A percentile compares a stretch with the other conserved stretches of the same genome.
Conservation (phyloP, 1,140 invertebrate species). For the Eupeodes corollae region DNA sequence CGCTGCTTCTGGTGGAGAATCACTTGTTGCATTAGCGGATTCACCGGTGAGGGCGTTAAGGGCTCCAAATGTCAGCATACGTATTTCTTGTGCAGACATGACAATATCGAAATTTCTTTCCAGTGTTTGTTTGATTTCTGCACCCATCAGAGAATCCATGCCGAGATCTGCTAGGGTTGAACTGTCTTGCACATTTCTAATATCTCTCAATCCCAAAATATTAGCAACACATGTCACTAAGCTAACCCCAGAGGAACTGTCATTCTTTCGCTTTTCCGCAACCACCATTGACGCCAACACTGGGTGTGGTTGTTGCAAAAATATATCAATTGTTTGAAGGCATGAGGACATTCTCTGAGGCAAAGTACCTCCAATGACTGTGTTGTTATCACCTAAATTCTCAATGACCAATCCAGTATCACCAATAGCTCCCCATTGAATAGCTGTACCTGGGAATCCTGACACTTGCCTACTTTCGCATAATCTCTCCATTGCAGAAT, state of each 20-base stretch:
- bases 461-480: constrained; percentile 70
- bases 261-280: constrained; percentile 56
- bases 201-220: constrained; percentile 74
- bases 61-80: constrained; percentile 62
- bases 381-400: constrained; percentile 78
- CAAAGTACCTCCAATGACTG: constrained; percentile 80
- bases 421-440: constrained; percentile 97
- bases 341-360: constrained; percentile 88
- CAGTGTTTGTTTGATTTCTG: constrained; percentile 93
- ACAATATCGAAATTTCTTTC: constrained; percentile 85
- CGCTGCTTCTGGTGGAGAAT: constrained; percentile 10
- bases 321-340: constrained; percentile 70
- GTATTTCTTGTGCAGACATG: constrained; percentile 81
- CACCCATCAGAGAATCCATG: constrained; percentile 96
- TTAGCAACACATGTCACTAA: constrained; percentile 67
- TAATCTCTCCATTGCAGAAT: constrained; percentile 92
- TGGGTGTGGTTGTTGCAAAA: constrained; percentile 77
- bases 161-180: constrained; percentile 82
- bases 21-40: constrained; percentile 16
- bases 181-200: constrained; percentile 57
- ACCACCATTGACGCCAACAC: constrained; percentile 76
- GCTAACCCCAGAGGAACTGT: constrained; percentile 40
- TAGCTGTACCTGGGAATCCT: constrained; percentile 73
- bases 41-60: constrained; percentile 52
- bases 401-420: constrained; percentile 89